Evolutionary conservation across 2,797 vertebrate genomes (phyloP), one percentile per base, ranked within the genome.

Genomic region (Gambusia yucatana): DNA sequence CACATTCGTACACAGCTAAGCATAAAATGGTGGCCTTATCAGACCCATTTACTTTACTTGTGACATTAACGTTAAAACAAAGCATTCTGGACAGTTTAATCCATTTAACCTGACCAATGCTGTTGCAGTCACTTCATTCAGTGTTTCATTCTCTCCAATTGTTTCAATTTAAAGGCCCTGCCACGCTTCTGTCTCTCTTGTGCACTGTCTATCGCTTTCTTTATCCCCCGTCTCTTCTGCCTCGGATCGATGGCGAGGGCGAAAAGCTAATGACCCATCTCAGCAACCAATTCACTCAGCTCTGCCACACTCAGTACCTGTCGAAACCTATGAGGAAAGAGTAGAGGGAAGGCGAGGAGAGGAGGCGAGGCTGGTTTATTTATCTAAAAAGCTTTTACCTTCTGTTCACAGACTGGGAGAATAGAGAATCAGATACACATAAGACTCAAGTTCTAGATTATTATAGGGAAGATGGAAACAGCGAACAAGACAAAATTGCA

Each of bases 231-330:
- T 87, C 89, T 90, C 86, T 59, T 84, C 90, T 79, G 84, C 83
- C 84, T 85, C 84, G 87, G 93, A 95, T 95, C 94, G 90, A 95
- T 95, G 91, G 88, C 25, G 71, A 92, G 91, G 93, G 87, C 84
- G 69, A 93, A 92, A 92, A 94, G 92, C 92, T 94, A 94, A 94
- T 93, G 94, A 93, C 93, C 93, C 93, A 89, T 93, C 92, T 93
- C 91, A 88, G 91, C 91, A 93, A 94, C 91, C 94, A 95, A 94
- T 94, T 94, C 93, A 93, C 92, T 93, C 93, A 91, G 90, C 88
- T 89, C 87, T 87, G 86, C 92, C 88, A 88, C 91, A 89, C 92
- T 93, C 91, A 90, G 84, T 93, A 91, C 89, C 92, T 94, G 94
- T 94, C 94, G 74, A 86, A 88, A 89, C 81, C 87, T 73, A 88